Percentiles rank a stretch among this genome's conserved stretches.
Evolutionary conservation across 1,140 invertebrate genomes (phyloP).

Genomic region (Drosophila pruinosa): DNA sequence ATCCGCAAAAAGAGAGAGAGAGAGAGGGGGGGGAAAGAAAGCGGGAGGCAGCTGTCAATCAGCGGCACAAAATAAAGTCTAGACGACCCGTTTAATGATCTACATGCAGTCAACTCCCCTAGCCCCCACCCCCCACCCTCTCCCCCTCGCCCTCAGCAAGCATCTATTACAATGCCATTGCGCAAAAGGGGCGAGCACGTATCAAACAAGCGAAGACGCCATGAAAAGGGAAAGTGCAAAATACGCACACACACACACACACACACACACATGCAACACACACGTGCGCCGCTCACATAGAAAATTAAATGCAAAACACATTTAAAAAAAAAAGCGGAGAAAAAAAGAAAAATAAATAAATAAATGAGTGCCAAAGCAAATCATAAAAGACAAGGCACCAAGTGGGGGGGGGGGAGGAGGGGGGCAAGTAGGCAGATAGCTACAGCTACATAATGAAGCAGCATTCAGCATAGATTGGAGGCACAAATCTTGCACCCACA

Average conservation of each 20-base stretch:
- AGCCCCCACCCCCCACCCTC: neutral
- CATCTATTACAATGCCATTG: constrained; percentile 22
- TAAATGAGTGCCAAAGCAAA: constrained; percentile 54
- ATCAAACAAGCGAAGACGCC: constrained; percentile 22
- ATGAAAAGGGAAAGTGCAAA: constrained; percentile 58
- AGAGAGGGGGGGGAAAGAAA: neutral
- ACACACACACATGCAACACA: neutral
- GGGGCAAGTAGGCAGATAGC: neutral
- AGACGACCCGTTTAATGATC: constrained; percentile 49
- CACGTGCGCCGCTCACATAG: constrained; percentile 1
- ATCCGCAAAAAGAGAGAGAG: neutral
- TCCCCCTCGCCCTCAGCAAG: neutral
- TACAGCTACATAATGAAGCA: constrained; percentile 57
- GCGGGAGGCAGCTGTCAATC: constrained; percentile 30
- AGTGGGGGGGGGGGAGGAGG: neutral
- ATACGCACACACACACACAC: constrained; percentile 16
- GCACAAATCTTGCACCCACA: constrained; percentile 14
- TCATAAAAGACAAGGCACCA: constrained; percentile 38
- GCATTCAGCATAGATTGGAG: constrained; percentile 34
- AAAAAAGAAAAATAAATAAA: constrained; percentile 35
- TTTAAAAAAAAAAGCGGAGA: constrained; percentile 19
- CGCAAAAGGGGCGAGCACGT: constrained; percentile 12
- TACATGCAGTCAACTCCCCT: constrained; percentile 7
- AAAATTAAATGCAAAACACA: constrained; percentile 58
- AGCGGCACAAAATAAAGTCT: constrained; percentile 36